These are phyloP conservation scores for Pantala flavescens DNA, from an alignment of 1,140 invertebrate species.

Conservation along the genomic window DNA sequence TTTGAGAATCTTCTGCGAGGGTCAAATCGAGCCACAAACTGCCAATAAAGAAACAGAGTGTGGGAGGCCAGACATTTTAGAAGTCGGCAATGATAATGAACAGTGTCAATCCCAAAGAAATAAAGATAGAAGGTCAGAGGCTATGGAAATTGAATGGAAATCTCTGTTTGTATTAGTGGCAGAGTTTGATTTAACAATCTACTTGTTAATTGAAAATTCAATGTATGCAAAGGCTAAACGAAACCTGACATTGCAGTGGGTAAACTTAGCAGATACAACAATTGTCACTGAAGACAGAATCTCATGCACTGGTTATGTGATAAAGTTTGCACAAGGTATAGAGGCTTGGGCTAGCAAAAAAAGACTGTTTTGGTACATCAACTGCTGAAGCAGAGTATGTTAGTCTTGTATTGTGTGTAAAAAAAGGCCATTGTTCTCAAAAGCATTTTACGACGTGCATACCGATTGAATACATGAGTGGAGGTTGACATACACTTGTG, in stretches of 20 bases:
- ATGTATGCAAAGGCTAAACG: neutral
- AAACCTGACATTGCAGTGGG: neutral
- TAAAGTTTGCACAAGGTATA: neutral
- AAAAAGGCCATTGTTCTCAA: neutral
- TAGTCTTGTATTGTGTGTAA: neutral
- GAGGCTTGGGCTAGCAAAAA: neutral
- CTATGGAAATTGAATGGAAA: slow-evolving; percentile 7
- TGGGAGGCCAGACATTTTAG: too few relatives aligned
- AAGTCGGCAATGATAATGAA: too few relatives aligned
- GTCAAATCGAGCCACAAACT: too few relatives aligned
- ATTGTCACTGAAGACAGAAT: neutral
- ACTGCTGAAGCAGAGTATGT: slow-evolving; percentile 5
- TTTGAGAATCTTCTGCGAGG: too few relatives aligned
- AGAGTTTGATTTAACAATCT: slow-evolving; percentile 27
- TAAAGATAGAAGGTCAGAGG: slow-evolving; percentile 1
- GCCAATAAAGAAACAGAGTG: too few relatives aligned
- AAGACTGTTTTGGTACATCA: neutral
- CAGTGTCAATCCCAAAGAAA: too few relatives aligned
- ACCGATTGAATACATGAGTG: neutral
- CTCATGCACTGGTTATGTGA: neutral
- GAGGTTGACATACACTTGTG: too few relatives aligned
- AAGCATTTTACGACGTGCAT: neutral
- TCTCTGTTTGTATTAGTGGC: slow-evolving; percentile 30
- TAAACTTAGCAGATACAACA: neutral
- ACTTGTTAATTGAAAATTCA: slow-evolving; percentile 14